phyloP scores from a whole-genome alignment of 2,797 vertebrate species.

The Halcyon badia region DNA sequence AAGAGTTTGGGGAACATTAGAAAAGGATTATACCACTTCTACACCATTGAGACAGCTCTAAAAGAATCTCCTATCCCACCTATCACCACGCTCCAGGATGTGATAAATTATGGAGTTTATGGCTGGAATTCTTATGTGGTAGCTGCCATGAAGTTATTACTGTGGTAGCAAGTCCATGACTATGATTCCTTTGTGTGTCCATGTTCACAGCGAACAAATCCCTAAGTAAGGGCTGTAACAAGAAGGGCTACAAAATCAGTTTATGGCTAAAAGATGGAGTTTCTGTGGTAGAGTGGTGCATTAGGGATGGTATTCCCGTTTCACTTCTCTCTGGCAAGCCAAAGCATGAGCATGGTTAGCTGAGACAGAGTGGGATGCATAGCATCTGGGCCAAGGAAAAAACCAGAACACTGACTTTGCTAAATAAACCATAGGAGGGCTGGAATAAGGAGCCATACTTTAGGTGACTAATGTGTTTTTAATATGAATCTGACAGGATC shows the following conservation, averaged over 20 bases:
- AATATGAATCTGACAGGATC: background rate
- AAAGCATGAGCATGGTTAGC: rapidly evolving
- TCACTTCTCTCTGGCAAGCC: background rate
- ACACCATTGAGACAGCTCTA: background rate
- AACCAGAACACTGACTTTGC: background rate
- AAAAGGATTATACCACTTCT: background rate
- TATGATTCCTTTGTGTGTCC: rapidly evolving
- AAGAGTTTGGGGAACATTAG: background rate
- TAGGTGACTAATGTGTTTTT: constrained; percentile 38
- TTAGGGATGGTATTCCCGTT: background rate
- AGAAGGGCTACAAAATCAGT: background rate
- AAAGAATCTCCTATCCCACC: background rate
- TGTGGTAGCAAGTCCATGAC: background rate
- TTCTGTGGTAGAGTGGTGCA: background rate
- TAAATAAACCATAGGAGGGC: background rate
- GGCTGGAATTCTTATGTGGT: background rate
- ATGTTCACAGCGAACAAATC: background rate
- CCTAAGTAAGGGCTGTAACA: background rate
- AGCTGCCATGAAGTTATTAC: background rate
- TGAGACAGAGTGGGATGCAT: background rate
- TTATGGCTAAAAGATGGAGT: background rate
- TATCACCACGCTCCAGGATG: background rate
- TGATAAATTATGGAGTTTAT: rapidly evolving
- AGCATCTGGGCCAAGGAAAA: background rate
- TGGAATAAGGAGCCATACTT: background rate